phyloP scores from a whole-genome alignment of 2,888 invertebrate genomes.

The Gnatocerus cornutus region DNA sequence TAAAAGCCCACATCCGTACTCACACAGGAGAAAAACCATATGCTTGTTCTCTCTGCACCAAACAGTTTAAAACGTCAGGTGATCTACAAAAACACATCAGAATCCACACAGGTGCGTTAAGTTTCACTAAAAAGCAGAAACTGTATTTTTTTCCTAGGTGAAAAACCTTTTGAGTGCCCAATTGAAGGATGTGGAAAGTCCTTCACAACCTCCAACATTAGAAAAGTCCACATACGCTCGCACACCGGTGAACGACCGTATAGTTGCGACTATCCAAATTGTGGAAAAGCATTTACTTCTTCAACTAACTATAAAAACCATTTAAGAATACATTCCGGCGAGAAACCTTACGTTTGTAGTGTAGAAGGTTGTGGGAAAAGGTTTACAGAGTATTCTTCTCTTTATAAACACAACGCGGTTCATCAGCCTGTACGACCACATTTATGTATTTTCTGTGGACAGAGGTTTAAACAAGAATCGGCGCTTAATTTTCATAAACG shows the following conservation, averaged over 20 bases:
- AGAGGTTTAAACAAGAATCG: conserved; percentile 76
- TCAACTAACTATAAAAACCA: conserved; percentile 82
- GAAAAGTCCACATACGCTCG: conserved; percentile 79
- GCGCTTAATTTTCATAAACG: conserved; percentile 77
- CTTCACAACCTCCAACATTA: conserved; percentile 81
- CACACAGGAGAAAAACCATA: conserved; percentile 73
- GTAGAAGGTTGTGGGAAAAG: conserved; percentile 77
- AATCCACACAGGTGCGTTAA: conserved; percentile 68
- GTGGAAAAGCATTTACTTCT: conserved; percentile 79
- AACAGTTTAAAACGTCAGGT: conserved; percentile 68
- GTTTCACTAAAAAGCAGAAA: too few species aligned
- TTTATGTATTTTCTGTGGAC: conserved; percentile 75
- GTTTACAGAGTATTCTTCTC: conserved; percentile 81
- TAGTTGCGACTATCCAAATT: conserved; percentile 74
- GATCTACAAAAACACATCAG: conserved; percentile 69
- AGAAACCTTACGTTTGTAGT: conserved; percentile 79
- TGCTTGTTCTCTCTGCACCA: conserved; percentile 63
- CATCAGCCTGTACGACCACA: conserved; percentile 77
- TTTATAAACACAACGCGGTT: conserved; percentile 79
- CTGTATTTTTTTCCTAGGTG: too few species aligned
- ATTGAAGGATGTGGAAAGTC: conserved; percentile 77
- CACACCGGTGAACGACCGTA: conserved; percentile 82
- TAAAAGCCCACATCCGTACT: conserved; percentile 73
- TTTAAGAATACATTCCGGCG: conserved; percentile 79
- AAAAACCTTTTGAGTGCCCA: conserved; percentile 73